Evolutionary conservation across 2,888 invertebrate genomes (phyloP), one percentile per base, ranked within the genome.

Genomic region (Apotomis turbidana): DNA sequence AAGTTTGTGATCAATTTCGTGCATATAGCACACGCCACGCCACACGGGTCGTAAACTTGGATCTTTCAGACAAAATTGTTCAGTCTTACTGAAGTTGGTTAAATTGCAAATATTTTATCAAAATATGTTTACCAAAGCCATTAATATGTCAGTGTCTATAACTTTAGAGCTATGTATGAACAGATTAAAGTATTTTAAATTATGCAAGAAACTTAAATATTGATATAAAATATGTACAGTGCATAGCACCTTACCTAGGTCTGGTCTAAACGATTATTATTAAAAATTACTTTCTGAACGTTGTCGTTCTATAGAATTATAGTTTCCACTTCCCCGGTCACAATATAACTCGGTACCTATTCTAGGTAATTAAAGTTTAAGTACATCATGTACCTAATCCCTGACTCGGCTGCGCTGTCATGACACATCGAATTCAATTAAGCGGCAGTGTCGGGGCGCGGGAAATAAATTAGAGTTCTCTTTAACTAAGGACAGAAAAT

Each of bases 401-500:
- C 15, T 52, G 41, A 15, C 54, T 10, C 12, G 13, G 9, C 12
- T 13, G 9, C 5, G 15, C 38, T 61, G 61, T 49, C 49, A 49
- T 4, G 44, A 51, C 38, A 64, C 55, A 61, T 52, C 10, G 6
- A 61, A 57, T 58, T 62, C 67, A 71, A 68, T 62, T 58, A 68
- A n/a, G n/a, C 51, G 41, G 10, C 38, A 10, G 49, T 57, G 54
- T 38, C 58, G 41, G 55, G 6, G 5, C 49, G 13, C 52, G 36
- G 52, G 38, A 72, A 62, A 63, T 72, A 72, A 68, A 63, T 68
- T 59, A 63, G 10, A 15, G 36, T 10, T 41, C 51, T 63, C 62
- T 58, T 71, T 63, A 62, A 38, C 61, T 62, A 62, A 68, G 68
- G 63, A 64, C 57, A 57, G 46, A 52, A 68, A 58, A 63, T 68